Conservation (phyloP, 2,888 invertebrate genomes). For the Trichopoda pennipes region DNA sequence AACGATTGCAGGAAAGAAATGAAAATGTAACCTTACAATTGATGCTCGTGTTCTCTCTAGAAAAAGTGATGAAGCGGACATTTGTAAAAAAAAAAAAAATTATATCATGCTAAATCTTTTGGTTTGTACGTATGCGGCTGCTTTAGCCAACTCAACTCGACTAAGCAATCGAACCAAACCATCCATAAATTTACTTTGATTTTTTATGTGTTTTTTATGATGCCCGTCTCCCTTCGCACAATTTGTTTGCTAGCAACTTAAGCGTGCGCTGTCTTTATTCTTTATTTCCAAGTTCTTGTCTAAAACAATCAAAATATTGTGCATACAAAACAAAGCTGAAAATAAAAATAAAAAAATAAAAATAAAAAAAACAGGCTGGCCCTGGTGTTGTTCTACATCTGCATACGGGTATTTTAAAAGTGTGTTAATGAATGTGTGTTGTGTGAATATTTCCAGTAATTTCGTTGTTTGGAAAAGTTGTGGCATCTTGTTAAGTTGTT, state of each 20-base stretch:
- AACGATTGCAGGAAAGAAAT: slow-evolving; percentile 48
- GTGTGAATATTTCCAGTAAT: slow-evolving; percentile 32
- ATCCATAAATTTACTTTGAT: slow-evolving; percentile 48
- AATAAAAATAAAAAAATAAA: not conserved
- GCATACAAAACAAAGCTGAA: not conserved
- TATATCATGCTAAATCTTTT: not conserved
- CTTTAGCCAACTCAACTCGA: slow-evolving; percentile 13
- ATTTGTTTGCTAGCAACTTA: slow-evolving; percentile 62
- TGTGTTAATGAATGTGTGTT: slow-evolving; percentile 17
- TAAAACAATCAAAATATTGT: slow-evolving; percentile 56
- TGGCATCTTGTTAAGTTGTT: slow-evolving; percentile 71
- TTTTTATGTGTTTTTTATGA: slow-evolving; percentile 41
- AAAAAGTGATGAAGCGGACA: not conserved
- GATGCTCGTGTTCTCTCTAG: not conserved
- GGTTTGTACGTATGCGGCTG: not conserved
- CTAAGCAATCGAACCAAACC: slow-evolving; percentile 43
- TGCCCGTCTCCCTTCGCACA: slow-evolving; percentile 4
- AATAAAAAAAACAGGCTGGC: not conserved
- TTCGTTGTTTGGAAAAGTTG: slow-evolving; percentile 62
- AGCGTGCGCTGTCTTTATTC: slow-evolving; percentile 26
- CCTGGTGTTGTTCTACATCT: not conserved
- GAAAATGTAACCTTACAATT: not conserved
- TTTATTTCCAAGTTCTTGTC: slow-evolving; percentile 42
- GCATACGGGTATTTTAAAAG: not conserved
- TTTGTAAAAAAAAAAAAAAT: not conserved